Base-by-base conservation (phyloP, 2,113 vertebrate genomes). In the Carlito syrichta region DNA sequence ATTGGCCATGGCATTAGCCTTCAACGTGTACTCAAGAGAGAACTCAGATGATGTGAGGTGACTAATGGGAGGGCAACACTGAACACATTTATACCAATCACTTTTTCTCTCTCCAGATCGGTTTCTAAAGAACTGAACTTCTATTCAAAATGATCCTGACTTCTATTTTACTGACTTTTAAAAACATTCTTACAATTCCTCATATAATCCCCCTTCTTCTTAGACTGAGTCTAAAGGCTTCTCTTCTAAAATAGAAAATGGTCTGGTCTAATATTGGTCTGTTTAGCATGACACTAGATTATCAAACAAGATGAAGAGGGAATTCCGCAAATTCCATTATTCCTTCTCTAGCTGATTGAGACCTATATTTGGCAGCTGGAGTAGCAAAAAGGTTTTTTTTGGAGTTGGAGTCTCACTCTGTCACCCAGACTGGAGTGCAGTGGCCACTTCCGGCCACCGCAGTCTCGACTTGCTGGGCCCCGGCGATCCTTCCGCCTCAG, bases 371-470 rank as follows among this genome's bases (percentile, higher is more conserved):
- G 43, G 77, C 22, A 81, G 25, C 1, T 40, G 19, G 30, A 60
- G 74, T 23, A 84, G 50, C 54, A 73, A 91, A 68, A 60, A 40
- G 38, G 25, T 81, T 92, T 94, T n/a, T n/a, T n/a, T n/a, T n/a
- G n/a, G n/a, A n/a, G n/a, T n/a, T n/a, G n/a, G n/a, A n/a, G n/a
- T n/a, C n/a, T n/a, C n/a, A n/a, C n/a, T n/a, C n/a, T n/a, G n/a
- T n/a, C n/a, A n/a, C n/a, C n/a, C n/a, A n/a, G n/a, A n/a, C n/a
- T n/a, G n/a, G n/a, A n/a, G n/a, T n/a, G n/a, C n/a, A n/a, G n/a
- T n/a, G n/a, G n/a, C n/a, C n/a, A n/a, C n/a, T n/a, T n/a, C n/a
- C n/a, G n/a, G n/a, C n/a, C n/a, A n/a, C n/a, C n/a, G n/a, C n/a
- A n/a, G n/a, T n/a, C n/a, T n/a, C n/a, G n/a, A n/a, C n/a, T n/a